Percentiles rank a stretch among this genome's conserved stretches.
Evolutionary conservation across 2,797 vertebrate genomes (phyloP).

Genomic region (Distichodus sexfasciatus): DNA sequence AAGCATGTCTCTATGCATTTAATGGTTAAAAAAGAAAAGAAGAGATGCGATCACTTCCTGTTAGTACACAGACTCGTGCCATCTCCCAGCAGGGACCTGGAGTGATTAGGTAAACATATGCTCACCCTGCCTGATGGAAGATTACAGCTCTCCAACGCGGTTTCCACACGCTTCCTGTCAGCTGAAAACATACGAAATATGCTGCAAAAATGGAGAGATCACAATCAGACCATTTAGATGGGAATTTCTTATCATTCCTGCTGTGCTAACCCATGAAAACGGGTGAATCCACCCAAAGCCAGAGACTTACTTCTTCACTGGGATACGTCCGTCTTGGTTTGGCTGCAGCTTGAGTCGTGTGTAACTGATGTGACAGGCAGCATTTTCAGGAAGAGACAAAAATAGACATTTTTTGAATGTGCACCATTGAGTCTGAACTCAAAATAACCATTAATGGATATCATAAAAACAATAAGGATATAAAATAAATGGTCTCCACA

Average conservation of each 20-base stretch:
- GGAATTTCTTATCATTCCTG: not conserved
- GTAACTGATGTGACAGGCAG: conserved; percentile 57
- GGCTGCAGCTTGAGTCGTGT: conserved; percentile 90
- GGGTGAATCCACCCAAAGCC: not conserved
- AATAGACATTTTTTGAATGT: not conserved
- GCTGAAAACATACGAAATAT: conserved; percentile 93
- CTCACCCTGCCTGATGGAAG: conserved; percentile 93
- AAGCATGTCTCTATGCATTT: not conserved
- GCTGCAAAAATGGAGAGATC: conserved; percentile 67
- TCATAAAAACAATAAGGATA: too few relatives aligned
- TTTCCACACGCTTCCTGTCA: conserved; percentile 94
- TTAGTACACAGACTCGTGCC: conserved; percentile 14
- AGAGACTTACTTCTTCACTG: conserved; percentile 92
- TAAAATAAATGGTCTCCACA: too few relatives aligned
- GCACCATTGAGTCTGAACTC: not conserved
- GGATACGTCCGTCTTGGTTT: conserved; percentile 89
- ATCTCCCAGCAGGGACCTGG: conserved; percentile 42
- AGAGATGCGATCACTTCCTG: conserved; percentile 28
- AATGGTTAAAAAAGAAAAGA: conserved; percentile 27
- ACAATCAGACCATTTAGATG: not conserved
- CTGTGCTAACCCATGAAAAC: not conserved
- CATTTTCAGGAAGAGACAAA: not conserved
- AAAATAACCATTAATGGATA: too few relatives aligned
- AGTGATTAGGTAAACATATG: conserved; percentile 46
- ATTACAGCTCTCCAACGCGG: conserved; percentile 86